Percentiles rank a stretch among this genome's conserved stretches.
Evolutionary conservation across 2,797 vertebrate genomes (phyloP).

Genomic region (Gobionotothen gibberifrons): DNA sequence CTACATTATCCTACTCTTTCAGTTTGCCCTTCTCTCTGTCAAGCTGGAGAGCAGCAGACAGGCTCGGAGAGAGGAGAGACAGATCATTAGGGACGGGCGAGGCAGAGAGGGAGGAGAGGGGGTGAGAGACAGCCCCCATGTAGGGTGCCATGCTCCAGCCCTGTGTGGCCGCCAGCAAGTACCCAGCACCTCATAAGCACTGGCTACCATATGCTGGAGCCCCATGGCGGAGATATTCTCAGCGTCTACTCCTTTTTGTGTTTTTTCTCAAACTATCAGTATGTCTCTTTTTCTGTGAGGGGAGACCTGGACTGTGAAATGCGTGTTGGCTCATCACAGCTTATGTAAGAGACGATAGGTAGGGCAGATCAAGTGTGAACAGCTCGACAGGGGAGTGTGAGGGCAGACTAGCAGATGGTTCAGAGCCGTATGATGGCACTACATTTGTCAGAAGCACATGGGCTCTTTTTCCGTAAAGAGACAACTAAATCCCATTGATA

Average conservation of each 20-base stretch:
- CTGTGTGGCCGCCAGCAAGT: constrained; percentile 47
- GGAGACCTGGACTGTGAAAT: constrained; percentile 53
- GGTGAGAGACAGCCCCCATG: constrained; percentile 31
- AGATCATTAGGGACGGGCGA: constrained; percentile 28
- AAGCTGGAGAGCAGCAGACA: constrained; percentile 8
- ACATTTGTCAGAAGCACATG: constrained; percentile 46
- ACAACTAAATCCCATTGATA: constrained; percentile 51
- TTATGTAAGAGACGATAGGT: constrained; percentile 73
- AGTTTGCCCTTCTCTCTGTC: constrained; percentile 44
- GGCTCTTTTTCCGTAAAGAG: constrained; percentile 47
- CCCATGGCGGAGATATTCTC: constrained; percentile 55
- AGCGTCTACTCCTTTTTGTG: constrained; percentile 29
- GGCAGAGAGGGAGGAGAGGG: constrained; percentile 1
- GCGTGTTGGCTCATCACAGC: constrained; percentile 50
- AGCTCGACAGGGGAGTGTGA: constrained; percentile 47
- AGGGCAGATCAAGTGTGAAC: constrained; percentile 60
- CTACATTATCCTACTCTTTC: constrained; percentile 51
- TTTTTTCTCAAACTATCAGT: constrained; percentile 21
- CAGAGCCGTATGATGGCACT: constrained; percentile 31
- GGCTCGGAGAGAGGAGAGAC: constrained; percentile 27
- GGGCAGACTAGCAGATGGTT: constrained; percentile 65
- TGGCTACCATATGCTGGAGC: constrained; percentile 57
- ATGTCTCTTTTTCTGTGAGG: constrained; percentile 28
- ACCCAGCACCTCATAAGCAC: constrained; percentile 42
- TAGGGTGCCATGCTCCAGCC: constrained; percentile 31